Conservation (phyloP, 2,797 vertebrate species). For the Pangasius sanitwongsei region DNA sequence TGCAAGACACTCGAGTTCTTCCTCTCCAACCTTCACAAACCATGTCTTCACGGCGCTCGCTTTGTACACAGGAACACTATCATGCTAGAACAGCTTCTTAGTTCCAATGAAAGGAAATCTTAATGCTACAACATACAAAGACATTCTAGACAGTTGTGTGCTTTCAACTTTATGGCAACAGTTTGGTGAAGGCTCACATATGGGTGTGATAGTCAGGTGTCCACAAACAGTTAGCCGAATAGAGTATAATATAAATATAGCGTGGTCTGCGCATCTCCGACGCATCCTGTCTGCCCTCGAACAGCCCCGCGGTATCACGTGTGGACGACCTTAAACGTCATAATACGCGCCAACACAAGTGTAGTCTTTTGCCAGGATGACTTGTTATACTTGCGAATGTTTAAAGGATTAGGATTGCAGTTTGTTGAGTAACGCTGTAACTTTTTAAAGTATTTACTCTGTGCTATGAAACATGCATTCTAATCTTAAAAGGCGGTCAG, state of each 20-base stretch:
- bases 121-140: neutral
- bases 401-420: neutral
- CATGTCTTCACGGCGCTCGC: neutral
- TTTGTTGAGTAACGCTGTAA: neutral
- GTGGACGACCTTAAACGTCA: slow-evolving; percentile 28
- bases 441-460: neutral
- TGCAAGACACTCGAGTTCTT: neutral
- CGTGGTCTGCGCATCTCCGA: neutral
- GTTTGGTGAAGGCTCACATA: neutral
- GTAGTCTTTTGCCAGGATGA: neutral
- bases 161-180: neutral
- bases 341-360: slow-evolving; percentile 41
- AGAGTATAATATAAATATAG: neutral
- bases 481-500: slow-evolving; percentile 26
- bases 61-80: neutral
- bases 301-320: neutral
- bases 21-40: neutral
- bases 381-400: neutral
- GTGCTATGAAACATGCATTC: slow-evolving; percentile 39
- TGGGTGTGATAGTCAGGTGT: neutral
- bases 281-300: slow-evolving; percentile 36
- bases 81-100: neutral
- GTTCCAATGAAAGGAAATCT: neutral
- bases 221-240: neutral
- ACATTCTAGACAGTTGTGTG: neutral